Evolutionary conservation across 2,113 vertebrate genomes (phyloP).

Genomic region (Labeo catla): DNA sequence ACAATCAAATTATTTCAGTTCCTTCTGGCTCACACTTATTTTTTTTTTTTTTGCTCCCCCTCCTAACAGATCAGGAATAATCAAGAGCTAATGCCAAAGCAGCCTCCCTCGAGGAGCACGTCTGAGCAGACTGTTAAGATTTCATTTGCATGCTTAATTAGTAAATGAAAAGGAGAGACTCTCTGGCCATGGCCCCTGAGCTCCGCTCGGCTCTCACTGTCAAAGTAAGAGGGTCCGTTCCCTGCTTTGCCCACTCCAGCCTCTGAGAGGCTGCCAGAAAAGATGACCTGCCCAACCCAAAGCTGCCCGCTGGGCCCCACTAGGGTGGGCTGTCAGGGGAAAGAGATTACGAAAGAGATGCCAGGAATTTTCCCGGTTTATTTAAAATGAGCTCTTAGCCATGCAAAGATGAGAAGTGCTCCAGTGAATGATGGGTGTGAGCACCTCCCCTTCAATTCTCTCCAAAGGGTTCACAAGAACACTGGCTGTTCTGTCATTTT

Average conservation of each 20-base stretch:
- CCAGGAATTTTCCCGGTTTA: constrained; percentile 28
- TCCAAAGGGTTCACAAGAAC: constrained; percentile 3
- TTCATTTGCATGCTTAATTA: constrained; percentile 84
- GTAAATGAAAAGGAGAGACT: constrained; percentile 78
- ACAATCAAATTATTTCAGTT: constrained; percentile 50
- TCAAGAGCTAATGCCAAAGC: constrained; percentile 74
- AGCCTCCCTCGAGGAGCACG: constrained; percentile 69
- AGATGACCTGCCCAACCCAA: constrained; percentile 56
- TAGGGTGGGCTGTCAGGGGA: background rate
- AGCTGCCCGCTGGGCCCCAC: background rate
- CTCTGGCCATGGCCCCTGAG: constrained; percentile 66
- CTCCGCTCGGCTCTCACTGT: constrained; percentile 40
- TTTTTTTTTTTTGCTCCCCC: background rate
- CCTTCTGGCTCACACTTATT: background rate
- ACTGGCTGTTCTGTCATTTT: constrained; percentile 18
- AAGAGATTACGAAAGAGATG: constrained; percentile 1
- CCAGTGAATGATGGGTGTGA: constrained; percentile 16
- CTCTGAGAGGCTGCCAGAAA: constrained; percentile 58
- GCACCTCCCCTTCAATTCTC: background rate
- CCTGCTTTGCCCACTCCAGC: constrained; percentile 55
- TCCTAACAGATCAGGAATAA: constrained; percentile 71
- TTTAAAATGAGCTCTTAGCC: constrained; percentile 43
- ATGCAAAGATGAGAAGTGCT: constrained; percentile 25
- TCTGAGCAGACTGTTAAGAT: constrained; percentile 81
- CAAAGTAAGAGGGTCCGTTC: constrained; percentile 49